Percentiles rank a stretch among this genome's conserved stretches.
These are phyloP conservation scores for Andrena hattorfiana DNA, from an alignment of 2,888 invertebrate species.

Conservation along the genomic window DNA sequence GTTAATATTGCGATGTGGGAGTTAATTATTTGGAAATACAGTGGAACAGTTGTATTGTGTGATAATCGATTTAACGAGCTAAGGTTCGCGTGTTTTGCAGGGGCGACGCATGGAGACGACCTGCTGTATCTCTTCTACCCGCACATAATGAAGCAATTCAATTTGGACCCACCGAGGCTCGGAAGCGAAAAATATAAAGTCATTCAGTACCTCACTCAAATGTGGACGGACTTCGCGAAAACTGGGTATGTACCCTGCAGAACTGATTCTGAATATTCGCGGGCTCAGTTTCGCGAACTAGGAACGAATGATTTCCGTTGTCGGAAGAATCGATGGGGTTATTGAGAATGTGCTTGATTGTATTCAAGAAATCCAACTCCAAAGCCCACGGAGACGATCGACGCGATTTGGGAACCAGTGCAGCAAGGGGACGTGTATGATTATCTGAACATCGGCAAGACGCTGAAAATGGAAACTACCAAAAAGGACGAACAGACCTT, in stretches of 20 bases:
- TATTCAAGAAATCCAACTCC: slow-evolving; percentile 79
- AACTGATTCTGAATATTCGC: not conserved
- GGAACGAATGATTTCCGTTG: not conserved
- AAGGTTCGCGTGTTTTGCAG: slow-evolving; percentile 51
- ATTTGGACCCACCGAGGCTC: slow-evolving; percentile 41
- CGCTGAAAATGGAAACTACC: slow-evolving; percentile 69
- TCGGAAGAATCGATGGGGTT: not conserved
- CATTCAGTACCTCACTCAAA: slow-evolving; percentile 75
- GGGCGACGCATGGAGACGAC: slow-evolving; percentile 76
- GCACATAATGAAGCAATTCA: slow-evolving; percentile 38
- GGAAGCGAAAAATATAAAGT: slow-evolving; percentile 65
- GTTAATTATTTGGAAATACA: too few relatives aligned
- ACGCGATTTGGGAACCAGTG: slow-evolving; percentile 77
- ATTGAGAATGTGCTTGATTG: not conserved
- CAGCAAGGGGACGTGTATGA: slow-evolving; percentile 55
- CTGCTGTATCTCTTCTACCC: slow-evolving; percentile 75
- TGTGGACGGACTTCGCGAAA: slow-evolving; percentile 83
- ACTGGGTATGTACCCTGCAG: slow-evolving; percentile 74
- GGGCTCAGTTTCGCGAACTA: too few relatives aligned
- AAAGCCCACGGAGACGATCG: slow-evolving; percentile 62
- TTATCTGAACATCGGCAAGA: slow-evolving; percentile 74
- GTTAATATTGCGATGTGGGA: too few relatives aligned
- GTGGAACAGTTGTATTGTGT: too few relatives aligned
- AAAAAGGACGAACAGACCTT: slow-evolving; percentile 42
- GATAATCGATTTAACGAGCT: too few relatives aligned